Evolutionary conservation across 2,888 invertebrate species (phyloP), one percentile per base, ranked within the genome.

Genomic region (Athrips mouffetella): DNA sequence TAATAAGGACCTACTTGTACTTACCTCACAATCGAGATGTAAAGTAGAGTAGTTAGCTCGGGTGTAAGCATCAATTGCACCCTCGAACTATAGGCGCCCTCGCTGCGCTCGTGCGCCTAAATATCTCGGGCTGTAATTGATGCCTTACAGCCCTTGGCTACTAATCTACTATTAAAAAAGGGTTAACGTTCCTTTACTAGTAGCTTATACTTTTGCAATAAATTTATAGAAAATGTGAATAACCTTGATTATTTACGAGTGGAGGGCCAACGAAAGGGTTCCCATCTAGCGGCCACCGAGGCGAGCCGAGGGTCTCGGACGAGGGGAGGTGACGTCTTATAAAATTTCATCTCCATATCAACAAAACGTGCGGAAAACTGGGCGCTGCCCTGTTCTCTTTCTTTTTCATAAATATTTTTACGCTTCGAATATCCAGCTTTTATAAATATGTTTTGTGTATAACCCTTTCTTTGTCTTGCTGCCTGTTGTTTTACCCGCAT

Each of bases 181-280:
- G n/a, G n/a, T n/a, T n/a, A n/a, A n/a, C n/a, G n/a, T n/a, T n/a
- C n/a, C n/a, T 42, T 40, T 30, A 57, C 65, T 60, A 48, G 52
- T 62, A 62, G 73, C 74, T 67, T 52, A 57, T 53, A 49, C 54
- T 51, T 62, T 58, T 62, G 61, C 15, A 77, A 73, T 71, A 72
- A 74, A 78, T 80, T 79, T 70, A 57, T 58, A 72, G 76, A 77
- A 79, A 80, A 80, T 70, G 60, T 63, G 63, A 70, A 68, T 79
- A 78, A 73, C 77, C 78, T 80, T 76, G 80, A 80, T 81, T 82
- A 81, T 82, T 82, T 77, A 82, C 76, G 73, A 35, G n/a, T n/a
- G n/a, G n/a, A n/a, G 45, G 30, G 6, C 15, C n/a, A 15, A 72
- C 73, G 59, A 65, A 77, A 78, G 79, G 76, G 76, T 76, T 76